Conservation (phyloP, 2,113 vertebrate species). For the Hemichromis elongatus region DNA sequence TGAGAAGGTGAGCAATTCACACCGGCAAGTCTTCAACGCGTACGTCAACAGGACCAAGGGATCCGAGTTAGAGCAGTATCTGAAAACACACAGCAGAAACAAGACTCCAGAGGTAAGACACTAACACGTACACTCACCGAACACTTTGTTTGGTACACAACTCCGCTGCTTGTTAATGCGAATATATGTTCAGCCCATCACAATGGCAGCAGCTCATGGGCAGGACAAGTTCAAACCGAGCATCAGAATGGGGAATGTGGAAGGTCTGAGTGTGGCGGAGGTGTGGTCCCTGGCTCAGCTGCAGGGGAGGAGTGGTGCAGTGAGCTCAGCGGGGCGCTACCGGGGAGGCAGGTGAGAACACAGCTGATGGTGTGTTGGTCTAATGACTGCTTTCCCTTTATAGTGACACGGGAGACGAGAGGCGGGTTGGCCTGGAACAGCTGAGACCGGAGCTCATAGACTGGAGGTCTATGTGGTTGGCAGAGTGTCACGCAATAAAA, state of each 20-base stretch:
- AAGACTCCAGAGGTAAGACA: conserved; percentile 68
- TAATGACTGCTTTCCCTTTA: no score
- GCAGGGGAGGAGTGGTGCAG: no score
- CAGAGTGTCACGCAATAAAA: no score
- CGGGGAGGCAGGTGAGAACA: no score
- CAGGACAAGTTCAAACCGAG: not conserved
- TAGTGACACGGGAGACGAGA: no score
- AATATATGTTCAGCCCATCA: not conserved
- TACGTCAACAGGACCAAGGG: conserved; percentile 75
- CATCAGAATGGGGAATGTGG: not conserved
- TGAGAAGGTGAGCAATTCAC: conserved; percentile 66
- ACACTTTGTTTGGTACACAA: not conserved
- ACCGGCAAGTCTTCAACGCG: conserved; percentile 79
- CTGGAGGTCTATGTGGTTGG: no score
- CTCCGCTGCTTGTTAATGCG: not conserved
- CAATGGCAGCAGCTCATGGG: not conserved
- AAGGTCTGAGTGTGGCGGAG: not conserved
- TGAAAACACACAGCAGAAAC: conserved; percentile 60
- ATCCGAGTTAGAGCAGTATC: conserved; percentile 75
- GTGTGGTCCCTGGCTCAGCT: no score
- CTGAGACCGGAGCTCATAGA: no score
- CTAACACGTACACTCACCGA: not conserved
- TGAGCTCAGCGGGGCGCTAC: no score
- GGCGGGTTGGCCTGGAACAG: no score
- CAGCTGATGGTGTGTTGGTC: no score